These are phyloP conservation scores for Channa maculata DNA, from an alignment of 2,113 vertebrate genomes.

Conservation along the genomic window DNA sequence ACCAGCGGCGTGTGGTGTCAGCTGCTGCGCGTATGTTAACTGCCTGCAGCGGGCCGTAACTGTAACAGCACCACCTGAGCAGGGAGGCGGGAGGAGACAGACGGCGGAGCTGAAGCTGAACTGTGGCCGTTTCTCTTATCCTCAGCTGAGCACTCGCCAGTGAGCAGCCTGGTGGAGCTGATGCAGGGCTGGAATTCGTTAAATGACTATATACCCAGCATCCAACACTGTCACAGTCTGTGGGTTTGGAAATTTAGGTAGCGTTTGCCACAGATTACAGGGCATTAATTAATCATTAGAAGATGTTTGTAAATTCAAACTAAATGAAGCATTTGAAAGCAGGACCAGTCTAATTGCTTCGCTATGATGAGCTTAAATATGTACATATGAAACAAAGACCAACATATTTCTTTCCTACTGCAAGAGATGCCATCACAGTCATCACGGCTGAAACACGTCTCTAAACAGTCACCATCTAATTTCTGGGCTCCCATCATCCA, in stretches of 20 bases:
- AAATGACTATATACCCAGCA: no score
- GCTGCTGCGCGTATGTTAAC: slow-evolving; percentile 4
- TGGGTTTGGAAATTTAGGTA: no score
- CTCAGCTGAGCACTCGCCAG: background rate
- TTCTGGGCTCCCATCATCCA: background rate
- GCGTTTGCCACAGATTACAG: no score
- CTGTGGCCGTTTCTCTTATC: background rate
- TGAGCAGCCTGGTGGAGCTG: background rate
- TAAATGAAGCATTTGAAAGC: no score
- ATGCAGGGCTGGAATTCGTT: no score
- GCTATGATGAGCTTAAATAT: no score
- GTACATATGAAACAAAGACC: background rate
- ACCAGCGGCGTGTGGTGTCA: slow-evolving; percentile 11
- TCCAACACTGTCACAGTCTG: no score
- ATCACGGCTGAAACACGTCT: slow-evolving; percentile 6
- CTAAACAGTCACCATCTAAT: background rate
- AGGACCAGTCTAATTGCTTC: no score
- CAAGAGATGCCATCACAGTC: no score
- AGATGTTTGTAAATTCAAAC: no score
- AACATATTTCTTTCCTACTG: background rate
- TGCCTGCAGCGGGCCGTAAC: background rate
- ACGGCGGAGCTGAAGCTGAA: background rate
- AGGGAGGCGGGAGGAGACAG: background rate
- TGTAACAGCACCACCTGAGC: slow-evolving; percentile 6
- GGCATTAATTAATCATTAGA: no score